These are phyloP conservation scores for Macrocentrus cingulum DNA, from an alignment of 1,140 invertebrate genomes.

Conservation along the genomic window DNA sequence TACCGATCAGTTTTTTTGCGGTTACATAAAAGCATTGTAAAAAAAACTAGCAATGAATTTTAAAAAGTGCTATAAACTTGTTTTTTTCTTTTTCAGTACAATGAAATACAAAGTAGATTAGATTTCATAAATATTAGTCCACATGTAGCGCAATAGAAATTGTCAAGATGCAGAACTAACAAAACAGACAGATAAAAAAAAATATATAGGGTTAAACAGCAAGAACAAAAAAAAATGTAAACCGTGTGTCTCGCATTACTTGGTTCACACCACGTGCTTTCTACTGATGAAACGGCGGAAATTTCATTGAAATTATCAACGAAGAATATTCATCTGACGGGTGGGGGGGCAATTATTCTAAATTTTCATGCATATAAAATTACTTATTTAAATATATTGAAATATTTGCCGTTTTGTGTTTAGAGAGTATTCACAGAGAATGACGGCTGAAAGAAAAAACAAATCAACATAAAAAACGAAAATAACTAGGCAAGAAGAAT, in stretches of 20 bases:
- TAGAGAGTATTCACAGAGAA: slow-evolving; percentile 15
- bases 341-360: too few species aligned
- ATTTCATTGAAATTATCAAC: too few species aligned
- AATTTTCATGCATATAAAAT: slow-evolving; percentile 16
- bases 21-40: too few species aligned
- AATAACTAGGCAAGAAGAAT: neutral
- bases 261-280: too few species aligned
- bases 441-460: neutral
- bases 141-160: slow-evolving; percentile 55
- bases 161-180: slow-evolving; percentile 41
- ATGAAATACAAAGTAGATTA: slow-evolving; percentile 53
- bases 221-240: slow-evolving; percentile 20
- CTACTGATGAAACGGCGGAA: too few species aligned
- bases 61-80: too few species aligned
- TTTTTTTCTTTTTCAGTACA: too few species aligned
- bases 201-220: slow-evolving; percentile 35
- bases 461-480: neutral
- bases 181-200: slow-evolving; percentile 29
- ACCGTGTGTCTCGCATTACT: slow-evolving; percentile 8
- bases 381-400: neutral
- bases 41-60: too few species aligned
- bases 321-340: too few species aligned
- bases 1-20: too few species aligned
- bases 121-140: slow-evolving; percentile 52
- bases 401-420: neutral